Evolutionary conservation across 2,113 vertebrate species (phyloP).

Genomic region (Parotia lawesii): DNA sequence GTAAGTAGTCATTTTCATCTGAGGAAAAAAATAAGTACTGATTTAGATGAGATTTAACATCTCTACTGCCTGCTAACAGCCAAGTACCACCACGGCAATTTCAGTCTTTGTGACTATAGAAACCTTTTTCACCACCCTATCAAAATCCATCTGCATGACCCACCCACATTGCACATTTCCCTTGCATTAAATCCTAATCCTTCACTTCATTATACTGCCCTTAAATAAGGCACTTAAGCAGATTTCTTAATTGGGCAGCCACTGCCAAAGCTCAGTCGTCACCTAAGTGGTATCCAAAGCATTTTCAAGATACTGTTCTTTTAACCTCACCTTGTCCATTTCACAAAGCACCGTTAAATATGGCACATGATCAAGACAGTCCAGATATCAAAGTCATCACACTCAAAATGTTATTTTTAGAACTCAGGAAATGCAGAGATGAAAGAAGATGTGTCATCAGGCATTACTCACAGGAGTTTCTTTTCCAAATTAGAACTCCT

Average conservation of each 20-base stretch:
- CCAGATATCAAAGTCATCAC: not conserved
- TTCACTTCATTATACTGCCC: not conserved
- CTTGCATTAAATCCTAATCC: constrained; percentile 25
- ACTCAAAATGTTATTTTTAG: not conserved
- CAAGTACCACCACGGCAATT: constrained; percentile 14
- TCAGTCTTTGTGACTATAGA: constrained; percentile 19
- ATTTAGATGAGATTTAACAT: constrained; percentile 29
- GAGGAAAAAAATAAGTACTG: constrained; percentile 14
- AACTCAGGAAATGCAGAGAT: not conserved
- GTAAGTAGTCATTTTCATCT: constrained; percentile 46
- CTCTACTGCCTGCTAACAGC: not conserved
- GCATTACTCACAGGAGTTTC: not conserved
- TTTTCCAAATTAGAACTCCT: not conserved
- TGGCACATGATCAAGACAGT: not conserved
- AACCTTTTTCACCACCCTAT: not conserved
- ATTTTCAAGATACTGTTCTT: constrained; percentile 3
- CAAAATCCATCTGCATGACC: constrained; percentile 12
- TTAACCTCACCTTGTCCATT: not conserved
- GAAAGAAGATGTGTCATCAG: not conserved
- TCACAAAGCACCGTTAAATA: not conserved
- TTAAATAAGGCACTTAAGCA: constrained; percentile 27
- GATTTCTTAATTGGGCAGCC: not conserved
- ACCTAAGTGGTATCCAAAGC: not conserved
- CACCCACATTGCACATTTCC: constrained; percentile 11
- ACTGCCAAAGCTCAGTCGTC: constrained; percentile 28